Percentiles rank a stretch among this genome's conserved stretches.
These are phyloP conservation scores for Phengaris alcon DNA, from an alignment of 2,888 invertebrate species.

Conservation along the genomic window DNA sequence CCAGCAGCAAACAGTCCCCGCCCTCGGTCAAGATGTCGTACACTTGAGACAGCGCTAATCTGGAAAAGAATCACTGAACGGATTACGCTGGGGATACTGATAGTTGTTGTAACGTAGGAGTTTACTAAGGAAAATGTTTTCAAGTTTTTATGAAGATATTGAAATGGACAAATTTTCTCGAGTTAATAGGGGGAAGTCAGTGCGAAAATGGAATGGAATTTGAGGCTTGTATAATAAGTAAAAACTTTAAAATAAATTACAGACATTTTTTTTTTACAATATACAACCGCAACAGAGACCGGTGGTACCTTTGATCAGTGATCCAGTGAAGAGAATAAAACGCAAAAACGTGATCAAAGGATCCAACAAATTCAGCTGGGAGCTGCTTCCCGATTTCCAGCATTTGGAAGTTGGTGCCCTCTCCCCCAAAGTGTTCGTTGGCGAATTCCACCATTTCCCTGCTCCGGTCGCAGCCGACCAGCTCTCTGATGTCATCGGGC, in stretches of 20 bases:
- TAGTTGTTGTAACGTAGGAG: background rate
- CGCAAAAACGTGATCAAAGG: constrained; percentile 9
- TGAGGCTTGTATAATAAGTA: no score
- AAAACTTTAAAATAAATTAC: no score
- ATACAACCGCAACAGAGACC: no score
- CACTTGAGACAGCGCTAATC: background rate
- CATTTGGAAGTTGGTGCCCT: background rate
- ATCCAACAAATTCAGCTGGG: background rate
- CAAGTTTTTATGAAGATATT: no score
- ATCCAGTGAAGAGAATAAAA: constrained; percentile 6
- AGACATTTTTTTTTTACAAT: no score
- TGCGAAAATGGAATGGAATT: no score
- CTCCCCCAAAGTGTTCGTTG: background rate
- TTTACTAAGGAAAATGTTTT: no score
- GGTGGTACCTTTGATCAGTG: constrained; percentile 8
- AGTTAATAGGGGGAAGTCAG: no score
- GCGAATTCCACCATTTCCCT: constrained; percentile 19
- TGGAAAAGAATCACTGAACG: background rate
- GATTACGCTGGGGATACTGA: background rate
- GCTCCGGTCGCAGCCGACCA: constrained; percentile 21
- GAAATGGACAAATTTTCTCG: no score
- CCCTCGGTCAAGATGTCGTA: background rate
- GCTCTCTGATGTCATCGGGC: background rate
- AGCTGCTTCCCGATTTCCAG: background rate
- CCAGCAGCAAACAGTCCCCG: constrained; percentile 10